These are phyloP conservation scores for Hippasteria phrygiana DNA, from an alignment of 53 echinoderm and acorn worm species.

Conservation along the genomic window DNA sequence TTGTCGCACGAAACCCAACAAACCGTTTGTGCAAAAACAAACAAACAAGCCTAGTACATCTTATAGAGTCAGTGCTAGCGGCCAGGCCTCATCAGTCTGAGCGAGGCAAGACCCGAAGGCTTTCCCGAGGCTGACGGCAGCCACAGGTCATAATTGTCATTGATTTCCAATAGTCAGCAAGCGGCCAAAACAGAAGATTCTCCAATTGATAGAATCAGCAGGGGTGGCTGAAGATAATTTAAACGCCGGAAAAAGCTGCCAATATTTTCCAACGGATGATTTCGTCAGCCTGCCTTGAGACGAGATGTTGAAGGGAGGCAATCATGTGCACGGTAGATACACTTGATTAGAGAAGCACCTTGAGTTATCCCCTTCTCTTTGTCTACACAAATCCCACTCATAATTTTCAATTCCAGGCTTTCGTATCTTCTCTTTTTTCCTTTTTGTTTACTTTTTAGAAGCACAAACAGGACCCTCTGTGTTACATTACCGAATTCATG, in stretches of 20 bases:
- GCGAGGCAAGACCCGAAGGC: no score
- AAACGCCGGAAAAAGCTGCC: constrained; percentile 58
- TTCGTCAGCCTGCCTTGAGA: neutral
- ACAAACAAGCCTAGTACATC: no score
- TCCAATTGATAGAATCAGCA: constrained; percentile 45
- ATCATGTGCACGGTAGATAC: neutral
- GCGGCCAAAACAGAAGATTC: constrained; percentile 36
- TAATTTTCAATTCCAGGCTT: neutral
- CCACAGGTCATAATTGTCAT: constrained; percentile 55
- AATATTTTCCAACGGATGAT: constrained; percentile 35
- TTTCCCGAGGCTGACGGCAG: neutral
- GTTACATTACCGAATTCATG: no score
- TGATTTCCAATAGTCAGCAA: constrained; percentile 50
- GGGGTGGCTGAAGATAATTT: constrained; percentile 51
- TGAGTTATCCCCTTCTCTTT: constrained; percentile 8
- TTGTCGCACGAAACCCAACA: no score
- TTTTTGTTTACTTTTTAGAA: no score
- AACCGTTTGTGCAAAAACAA: no score
- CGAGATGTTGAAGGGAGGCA: constrained; percentile 8
- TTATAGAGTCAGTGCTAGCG: no score
- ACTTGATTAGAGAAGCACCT: neutral
- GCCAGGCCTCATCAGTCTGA: no score
- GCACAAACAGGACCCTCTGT: no score
- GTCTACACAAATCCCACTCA: neutral
- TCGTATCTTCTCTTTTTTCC: neutral